Conservation (phyloP, 2,113 vertebrate species). For the Embiotoca jacksoni region DNA sequence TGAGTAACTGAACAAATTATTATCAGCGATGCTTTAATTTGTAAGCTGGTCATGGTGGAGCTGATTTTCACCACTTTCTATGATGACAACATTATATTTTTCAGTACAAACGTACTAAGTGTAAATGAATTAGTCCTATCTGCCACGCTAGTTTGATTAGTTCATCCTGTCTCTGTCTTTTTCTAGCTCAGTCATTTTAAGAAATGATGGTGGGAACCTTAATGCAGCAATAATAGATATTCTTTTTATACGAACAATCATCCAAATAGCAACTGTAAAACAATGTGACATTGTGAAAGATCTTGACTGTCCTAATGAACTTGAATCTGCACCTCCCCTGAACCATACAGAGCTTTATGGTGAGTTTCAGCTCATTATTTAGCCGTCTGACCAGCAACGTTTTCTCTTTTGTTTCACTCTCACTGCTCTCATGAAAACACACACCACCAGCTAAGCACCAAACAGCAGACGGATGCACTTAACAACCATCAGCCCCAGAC, state of each 20-base stretch:
- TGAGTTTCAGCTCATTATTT: background rate
- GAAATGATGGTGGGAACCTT: background rate
- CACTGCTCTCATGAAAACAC: slow-evolving; percentile 3
- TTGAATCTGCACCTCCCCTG: background rate
- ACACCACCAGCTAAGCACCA: background rate
- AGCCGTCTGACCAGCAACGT: background rate
- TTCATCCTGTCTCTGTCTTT: too few species aligned
- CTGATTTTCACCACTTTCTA: background rate
- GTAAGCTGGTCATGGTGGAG: background rate
- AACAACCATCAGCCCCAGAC: background rate
- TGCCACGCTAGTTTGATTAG: too few species aligned
- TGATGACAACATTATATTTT: too few species aligned
- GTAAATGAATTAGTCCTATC: background rate
- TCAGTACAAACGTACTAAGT: too few species aligned
- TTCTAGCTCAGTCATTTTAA: background rate
- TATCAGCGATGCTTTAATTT: background rate
- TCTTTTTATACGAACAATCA: background rate
- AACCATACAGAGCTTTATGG: background rate
- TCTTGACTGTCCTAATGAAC: background rate
- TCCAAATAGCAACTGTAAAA: background rate
- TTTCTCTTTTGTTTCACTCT: background rate
- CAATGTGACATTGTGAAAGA: background rate
- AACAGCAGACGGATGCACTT: background rate
- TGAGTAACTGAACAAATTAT: background rate
- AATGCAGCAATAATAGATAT: background rate